These are phyloP conservation scores for Aphodius granarius DNA, from an alignment of 2,888 invertebrate genomes.

Conservation along the genomic window DNA sequence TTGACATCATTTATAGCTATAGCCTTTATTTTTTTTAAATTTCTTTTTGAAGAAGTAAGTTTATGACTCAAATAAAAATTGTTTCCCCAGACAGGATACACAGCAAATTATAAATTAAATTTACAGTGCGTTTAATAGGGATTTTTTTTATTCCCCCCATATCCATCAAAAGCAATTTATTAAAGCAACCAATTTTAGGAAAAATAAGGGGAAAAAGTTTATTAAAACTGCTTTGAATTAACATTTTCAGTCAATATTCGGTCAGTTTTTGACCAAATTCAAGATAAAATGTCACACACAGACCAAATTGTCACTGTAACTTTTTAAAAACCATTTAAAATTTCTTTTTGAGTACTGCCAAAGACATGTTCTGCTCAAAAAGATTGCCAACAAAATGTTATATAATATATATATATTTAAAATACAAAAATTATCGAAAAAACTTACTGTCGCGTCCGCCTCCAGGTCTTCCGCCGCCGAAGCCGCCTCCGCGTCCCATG, in stretches of 20 bases:
- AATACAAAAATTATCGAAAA: neutral
- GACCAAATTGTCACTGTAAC: too few species aligned
- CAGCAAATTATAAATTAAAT: constrained; percentile 21
- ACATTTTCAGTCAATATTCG: too few species aligned
- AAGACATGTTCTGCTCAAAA: too few species aligned
- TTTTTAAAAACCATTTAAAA: too few species aligned
- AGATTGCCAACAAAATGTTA: too few species aligned
- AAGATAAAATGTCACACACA: too few species aligned
- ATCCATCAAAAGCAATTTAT: neutral
- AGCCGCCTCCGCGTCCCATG: constrained; percentile 57
- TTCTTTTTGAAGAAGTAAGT: too few species aligned
- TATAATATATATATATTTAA: too few species aligned
- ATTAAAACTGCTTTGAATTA: neutral
- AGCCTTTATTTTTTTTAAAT: too few species aligned
- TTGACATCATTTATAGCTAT: too few species aligned
- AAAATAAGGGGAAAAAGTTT: neutral
- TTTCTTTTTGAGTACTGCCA: too few species aligned
- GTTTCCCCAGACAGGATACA: constrained; percentile 33
- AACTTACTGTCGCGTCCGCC: constrained; percentile 41
- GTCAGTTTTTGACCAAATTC: too few species aligned
- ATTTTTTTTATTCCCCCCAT: constrained; percentile 51
- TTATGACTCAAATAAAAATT: constrained; percentile 15
- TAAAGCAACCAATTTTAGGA: constrained; percentile 1
- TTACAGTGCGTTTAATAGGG: constrained; percentile 35
- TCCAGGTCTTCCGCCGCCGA: constrained; percentile 59